phyloP scores from a whole-genome alignment of 2,797 vertebrate genomes.

The Salarias fasciatus region DNA sequence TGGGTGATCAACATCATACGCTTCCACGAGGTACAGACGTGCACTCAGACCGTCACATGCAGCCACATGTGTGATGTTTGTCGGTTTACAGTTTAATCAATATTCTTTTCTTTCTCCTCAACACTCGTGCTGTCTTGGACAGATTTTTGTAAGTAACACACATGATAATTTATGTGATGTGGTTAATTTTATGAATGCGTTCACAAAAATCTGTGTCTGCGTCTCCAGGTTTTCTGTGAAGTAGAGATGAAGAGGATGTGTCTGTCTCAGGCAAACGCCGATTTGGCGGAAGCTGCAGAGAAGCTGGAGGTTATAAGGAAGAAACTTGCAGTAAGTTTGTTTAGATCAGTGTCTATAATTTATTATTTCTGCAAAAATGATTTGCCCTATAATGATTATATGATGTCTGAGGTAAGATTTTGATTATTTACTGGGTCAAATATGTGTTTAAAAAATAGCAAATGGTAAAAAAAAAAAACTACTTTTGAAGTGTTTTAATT shows the following conservation, averaged over 20 bases:
- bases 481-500: too few species aligned
- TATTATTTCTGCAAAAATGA: too few species aligned
- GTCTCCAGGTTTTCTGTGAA: constrained; percentile 78
- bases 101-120: constrained; percentile 65
- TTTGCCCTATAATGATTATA: too few species aligned
- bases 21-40: constrained; percentile 77
- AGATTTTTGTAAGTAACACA: constrained; percentile 85
- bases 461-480: too few species aligned
- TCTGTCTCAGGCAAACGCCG: constrained; percentile 82
- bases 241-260: constrained; percentile 83
- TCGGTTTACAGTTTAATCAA: constrained; percentile 20
- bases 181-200: neutral
- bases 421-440: too few species aligned
- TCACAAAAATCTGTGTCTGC: neutral
- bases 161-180: neutral
- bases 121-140: constrained; percentile 71
- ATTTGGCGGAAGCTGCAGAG: constrained; percentile 83
- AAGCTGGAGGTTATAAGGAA: constrained; percentile 82
- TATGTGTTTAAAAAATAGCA: too few species aligned
- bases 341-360: too few species aligned
- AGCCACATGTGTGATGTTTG: constrained; percentile 1
- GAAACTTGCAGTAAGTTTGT: constrained; percentile 78
- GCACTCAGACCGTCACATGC: constrained; percentile 1
- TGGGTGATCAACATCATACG: constrained; percentile 85
- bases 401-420: too few species aligned